Conservation (phyloP, 30 jellyfish, hydroid and myxozoan genomes). For the Aurelia aurita complex sp. Pacific region DNA sequence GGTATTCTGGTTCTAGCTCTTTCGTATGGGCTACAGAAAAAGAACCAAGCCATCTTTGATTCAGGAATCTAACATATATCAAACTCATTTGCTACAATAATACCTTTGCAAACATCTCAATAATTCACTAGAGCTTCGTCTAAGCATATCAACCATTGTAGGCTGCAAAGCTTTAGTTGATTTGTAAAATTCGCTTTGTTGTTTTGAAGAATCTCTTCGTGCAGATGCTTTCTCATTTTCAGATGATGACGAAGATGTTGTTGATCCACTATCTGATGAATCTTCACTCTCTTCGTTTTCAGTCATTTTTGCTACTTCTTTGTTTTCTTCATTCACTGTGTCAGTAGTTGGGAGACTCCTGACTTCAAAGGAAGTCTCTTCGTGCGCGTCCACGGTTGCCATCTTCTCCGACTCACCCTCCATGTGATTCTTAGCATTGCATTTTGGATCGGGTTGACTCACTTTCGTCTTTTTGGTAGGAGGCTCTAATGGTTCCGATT, state of each 20-base stretch:
- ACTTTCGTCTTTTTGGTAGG: conserved; percentile 26
- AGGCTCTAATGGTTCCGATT: conserved; percentile 17
- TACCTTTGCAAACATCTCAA: conserved; percentile 48
- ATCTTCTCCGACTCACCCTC: background rate
- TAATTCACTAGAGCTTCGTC: conserved; percentile 44
- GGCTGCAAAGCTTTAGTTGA: conserved; percentile 37
- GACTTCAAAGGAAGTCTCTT: background rate
- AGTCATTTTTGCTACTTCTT: background rate
- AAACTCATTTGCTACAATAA: background rate
- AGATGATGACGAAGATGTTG: conserved; percentile 11
- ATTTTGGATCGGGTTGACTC: too few species aligned
- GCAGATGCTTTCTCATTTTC: conserved; percentile 26
- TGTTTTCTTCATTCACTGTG: background rate
- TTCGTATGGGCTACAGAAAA: too few species aligned
- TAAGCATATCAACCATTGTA: conserved; percentile 21
- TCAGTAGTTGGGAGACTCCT: background rate
- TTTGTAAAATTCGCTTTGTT: conserved; percentile 12
- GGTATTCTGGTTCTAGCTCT: too few species aligned
- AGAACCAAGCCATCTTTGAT: too few species aligned
- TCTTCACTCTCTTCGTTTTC: conserved; percentile 18
- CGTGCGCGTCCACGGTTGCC: background rate
- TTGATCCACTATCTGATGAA: conserved; percentile 18
- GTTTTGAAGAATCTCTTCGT: background rate
- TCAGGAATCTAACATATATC: too few species aligned
- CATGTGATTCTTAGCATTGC: too few species aligned